Base-by-base conservation (phyloP, 2,113 vertebrate species). In the Ranitomeya variabilis region DNA sequence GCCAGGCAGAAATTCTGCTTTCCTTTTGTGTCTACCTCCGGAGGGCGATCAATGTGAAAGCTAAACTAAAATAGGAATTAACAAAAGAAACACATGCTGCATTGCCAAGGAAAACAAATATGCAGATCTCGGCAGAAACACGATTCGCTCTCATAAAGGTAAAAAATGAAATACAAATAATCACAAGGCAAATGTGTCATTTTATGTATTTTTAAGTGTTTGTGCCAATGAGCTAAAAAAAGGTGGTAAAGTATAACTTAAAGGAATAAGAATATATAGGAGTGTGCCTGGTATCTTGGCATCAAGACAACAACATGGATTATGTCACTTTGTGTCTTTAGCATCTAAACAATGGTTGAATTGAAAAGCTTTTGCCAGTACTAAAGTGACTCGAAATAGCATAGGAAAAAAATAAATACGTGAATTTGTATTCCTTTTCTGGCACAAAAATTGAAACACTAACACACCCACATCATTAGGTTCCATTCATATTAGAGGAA, bases 21-120 rank as follows among this genome's bases (percentile, higher is more conserved):
- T 81, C 23, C 80, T 81, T 62, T 62, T 81, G 80, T 62, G 80
- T 26, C 80, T 62, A 62, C 57, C 26, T 81, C 57, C 57, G 59
- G 80, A 76, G 73, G 73, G 73, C 73, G 73, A 76, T 76, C 73
- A 76, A 76, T 76, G 73, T 76, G 73, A 81, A 81, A 81, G 57
- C 80, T 62, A 81, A 81, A 62, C 80, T 80, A 81, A 81, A 62
- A 81, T 81, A 81, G 57, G 23, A 81, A 81, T 81, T 81, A 81
- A 81, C 80, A 81, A 81, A 37, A 62, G 57, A 21, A 80, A 80
- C 54, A 60, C 57, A 81, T 62, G 55, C n/a, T 62, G 59, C 21
- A 45, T 37, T 81, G 80, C 57, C 26, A 62, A 81, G 80, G 23
- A 81, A 76, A 81, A 62, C 31, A 19, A 81, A 62, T 62, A 81